Percentiles rank a stretch among this genome's conserved stretches.
These are phyloP conservation scores for Sphyrna mokarran DNA, from an alignment of 2,113 vertebrate species.

Conservation along the genomic window DNA sequence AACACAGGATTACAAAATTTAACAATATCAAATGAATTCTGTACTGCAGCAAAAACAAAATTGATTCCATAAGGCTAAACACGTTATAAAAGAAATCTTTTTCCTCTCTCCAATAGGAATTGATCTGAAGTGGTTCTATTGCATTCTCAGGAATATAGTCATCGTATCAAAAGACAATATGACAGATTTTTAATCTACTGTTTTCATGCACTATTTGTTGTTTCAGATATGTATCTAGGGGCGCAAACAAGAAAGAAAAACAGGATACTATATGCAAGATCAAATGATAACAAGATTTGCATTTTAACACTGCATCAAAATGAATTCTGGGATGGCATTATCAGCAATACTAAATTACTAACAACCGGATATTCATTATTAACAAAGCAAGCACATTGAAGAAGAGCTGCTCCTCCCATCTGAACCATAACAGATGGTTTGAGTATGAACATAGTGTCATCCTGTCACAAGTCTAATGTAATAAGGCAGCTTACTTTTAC, in stretches of 20 bases:
- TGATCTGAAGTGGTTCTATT: neutral
- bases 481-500: conserved; percentile 11
- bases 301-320: conserved; percentile 2
- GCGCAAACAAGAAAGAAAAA: neutral
- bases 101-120: neutral
- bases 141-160: neutral
- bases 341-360: conserved; percentile 2
- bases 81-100: neutral
- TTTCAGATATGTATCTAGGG: conserved; percentile 11
- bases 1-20: neutral
- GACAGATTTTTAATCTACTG: conserved; percentile 11
- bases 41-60: neutral
- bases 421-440: conserved; percentile 38
- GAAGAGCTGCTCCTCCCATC: conserved; percentile 17
- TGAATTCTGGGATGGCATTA: neutral
- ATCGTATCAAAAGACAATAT: neutral
- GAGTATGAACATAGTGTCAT: neutral
- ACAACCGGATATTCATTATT: conserved; percentile 18
- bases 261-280: conserved; percentile 24
- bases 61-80: neutral
- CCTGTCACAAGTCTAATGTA: neutral
- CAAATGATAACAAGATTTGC: neutral
- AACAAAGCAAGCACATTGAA: neutral
- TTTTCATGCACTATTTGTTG: conserved; percentile 7
- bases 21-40: neutral